Conservation (phyloP, 2,888 invertebrate genomes). For the Ischnus inquisitorius region DNA sequence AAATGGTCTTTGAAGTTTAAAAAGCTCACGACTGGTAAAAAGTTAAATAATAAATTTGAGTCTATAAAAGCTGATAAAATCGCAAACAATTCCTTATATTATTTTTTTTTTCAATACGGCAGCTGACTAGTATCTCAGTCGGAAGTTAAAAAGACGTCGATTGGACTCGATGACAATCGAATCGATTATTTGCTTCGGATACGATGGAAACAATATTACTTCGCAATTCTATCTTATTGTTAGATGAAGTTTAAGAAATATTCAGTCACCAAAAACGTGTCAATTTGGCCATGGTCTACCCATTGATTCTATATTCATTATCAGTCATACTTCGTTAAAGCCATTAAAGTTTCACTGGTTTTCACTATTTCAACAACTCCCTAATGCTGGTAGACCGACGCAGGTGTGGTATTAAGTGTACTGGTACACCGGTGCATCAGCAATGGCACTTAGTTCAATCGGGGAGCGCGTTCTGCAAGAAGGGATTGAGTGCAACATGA, state of each 20-base stretch:
- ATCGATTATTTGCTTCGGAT: background rate
- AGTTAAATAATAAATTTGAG: no score
- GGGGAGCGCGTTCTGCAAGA: constrained; percentile 30
- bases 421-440: constrained; percentile 41
- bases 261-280: no score
- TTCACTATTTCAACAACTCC: background rate
- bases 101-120: no score
- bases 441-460: constrained; percentile 40
- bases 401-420: constrained; percentile 20
- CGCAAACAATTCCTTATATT: no score
- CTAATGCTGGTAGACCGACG: background rate
- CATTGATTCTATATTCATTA: background rate
- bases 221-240: background rate
- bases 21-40: no score
- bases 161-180: no score
- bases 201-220: background rate
- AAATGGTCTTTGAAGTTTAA: no score
- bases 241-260: no score
- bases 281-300: no score
- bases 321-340: background rate
- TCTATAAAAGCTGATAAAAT: no score
- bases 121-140: no score
- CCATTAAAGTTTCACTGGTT: background rate
- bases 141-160: no score
- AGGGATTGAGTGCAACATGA: constrained; percentile 50